Evolutionary conservation across 1,140 invertebrate genomes (phyloP), one percentile per base, ranked within the genome.

Genomic region (Vanessa tameamea): DNA sequence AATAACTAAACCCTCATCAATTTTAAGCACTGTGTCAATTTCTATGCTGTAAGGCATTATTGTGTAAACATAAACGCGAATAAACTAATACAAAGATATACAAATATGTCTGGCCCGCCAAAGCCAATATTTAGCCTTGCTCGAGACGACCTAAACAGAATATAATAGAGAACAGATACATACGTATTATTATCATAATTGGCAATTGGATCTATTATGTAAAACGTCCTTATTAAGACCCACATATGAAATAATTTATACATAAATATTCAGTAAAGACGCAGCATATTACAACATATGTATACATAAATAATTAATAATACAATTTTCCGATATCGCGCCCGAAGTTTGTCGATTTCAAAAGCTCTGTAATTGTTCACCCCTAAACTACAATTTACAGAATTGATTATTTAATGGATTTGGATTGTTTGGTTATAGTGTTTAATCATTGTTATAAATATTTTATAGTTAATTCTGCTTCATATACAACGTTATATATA

Each of bases 341-440:
- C 51, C n/a, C 9, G 20, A 57, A 57, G 55, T 57, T 57, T 57
- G 20, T 26, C 11, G 55, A 57, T 11, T 57, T 57, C 55, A 57
- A 16, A 57, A 57, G 23, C 20, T 14, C n/a, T 26, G 20, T 57
- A 57, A 57, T 23, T 20, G 55, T 23, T 57, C n/a, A n/a, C 16
- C 20, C 23, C 23, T 57, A 16, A 23, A 57, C 55, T 57, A 57
- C 23, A 57, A 57, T 57, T 57, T 57, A 57, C 26, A 23, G 55
- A 57, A 5, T 55, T 16, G 5, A 16, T 5, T 57, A 53, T 53
- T 16, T 2, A 53, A 53, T n/a, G 15, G 50, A 53, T 53, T n/a
- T n/a, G 5, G 26, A 12, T 8, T 57, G 11, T 57, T 57, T 16
- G 55, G 20, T 12, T 23, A 16, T 20, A 26, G 20, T 31, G 16